phyloP scores from a whole-genome alignment of 2,797 vertebrate genomes.

The Myotis planiceps region DNA sequence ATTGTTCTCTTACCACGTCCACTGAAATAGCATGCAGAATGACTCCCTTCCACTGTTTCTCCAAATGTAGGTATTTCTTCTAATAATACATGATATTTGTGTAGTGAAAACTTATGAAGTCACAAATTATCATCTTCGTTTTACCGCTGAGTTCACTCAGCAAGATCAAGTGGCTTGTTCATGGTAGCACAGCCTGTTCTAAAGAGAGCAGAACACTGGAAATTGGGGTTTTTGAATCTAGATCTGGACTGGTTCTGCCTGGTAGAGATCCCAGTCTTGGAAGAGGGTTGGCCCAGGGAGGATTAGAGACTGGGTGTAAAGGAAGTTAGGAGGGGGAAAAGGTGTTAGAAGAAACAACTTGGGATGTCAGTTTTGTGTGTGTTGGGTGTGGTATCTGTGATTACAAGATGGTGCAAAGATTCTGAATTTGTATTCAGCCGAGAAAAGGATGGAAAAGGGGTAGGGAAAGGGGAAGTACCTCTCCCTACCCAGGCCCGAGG shows the following conservation, averaged over 20 bases:
- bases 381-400: background rate
- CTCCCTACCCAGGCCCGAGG: background rate
- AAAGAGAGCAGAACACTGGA: background rate
- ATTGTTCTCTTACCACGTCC: background rate
- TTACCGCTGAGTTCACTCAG: constrained; percentile 47
- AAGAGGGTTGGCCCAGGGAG: background rate
- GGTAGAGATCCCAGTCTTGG: background rate
- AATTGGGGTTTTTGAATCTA: background rate
- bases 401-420: background rate
- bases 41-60: background rate
- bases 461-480: too few species aligned
- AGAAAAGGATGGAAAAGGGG: background rate
- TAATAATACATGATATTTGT: constrained; percentile 43
- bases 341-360: background rate
- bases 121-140: constrained; percentile 55
- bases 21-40: background rate
- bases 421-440: background rate
- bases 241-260: background rate
- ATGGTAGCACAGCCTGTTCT: background rate
- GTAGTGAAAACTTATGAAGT: constrained; percentile 55
- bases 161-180: constrained; percentile 46
- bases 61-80: constrained; percentile 41
- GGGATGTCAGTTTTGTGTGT: background rate
- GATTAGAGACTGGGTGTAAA: background rate
- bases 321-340: background rate